Conservation (phyloP, 2,888 invertebrate species). For the Drosophila barbarae region DNA sequence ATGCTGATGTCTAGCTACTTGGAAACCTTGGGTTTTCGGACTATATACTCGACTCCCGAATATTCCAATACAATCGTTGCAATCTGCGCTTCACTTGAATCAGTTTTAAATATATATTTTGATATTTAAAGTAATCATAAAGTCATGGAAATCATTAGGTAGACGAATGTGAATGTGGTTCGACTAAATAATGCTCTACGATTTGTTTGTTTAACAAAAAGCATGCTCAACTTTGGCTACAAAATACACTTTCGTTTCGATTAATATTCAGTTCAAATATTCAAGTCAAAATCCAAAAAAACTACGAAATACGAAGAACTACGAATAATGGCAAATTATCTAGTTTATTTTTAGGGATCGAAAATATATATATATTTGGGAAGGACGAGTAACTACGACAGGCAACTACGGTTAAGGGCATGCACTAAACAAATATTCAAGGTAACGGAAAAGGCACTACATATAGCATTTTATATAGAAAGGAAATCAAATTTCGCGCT, state of each 20-base stretch:
- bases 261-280: background rate
- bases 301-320: slow-evolving; percentile 19
- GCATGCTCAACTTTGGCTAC: slow-evolving; percentile 31
- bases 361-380: slow-evolving; percentile 1
- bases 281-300: slow-evolving; percentile 35
- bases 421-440: slow-evolving; percentile 46
- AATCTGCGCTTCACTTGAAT: slow-evolving; percentile 33
- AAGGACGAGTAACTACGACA: slow-evolving; percentile 8
- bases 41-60: slow-evolving; percentile 51
- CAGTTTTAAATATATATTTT: slow-evolving; percentile 14
- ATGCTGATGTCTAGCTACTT: slow-evolving; percentile 17
- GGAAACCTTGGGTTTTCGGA: background rate
- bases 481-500: slow-evolving; percentile 22
- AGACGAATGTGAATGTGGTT: slow-evolving; percentile 35
- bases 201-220: slow-evolving; percentile 13
- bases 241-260: background rate
- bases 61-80: slow-evolving; percentile 73
- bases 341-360: background rate
- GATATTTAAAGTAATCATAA: slow-evolving; percentile 9
- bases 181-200: slow-evolving; percentile 36
- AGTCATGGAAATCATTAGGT: slow-evolving; percentile 36
- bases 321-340: slow-evolving; percentile 25
- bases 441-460: slow-evolving; percentile 14
- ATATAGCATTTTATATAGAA: slow-evolving; percentile 13
- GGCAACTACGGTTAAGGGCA: slow-evolving; percentile 37